These are phyloP conservation scores for Marronus borbonicus DNA, from an alignment of 2,888 invertebrate species.

Conservation along the genomic window DNA sequence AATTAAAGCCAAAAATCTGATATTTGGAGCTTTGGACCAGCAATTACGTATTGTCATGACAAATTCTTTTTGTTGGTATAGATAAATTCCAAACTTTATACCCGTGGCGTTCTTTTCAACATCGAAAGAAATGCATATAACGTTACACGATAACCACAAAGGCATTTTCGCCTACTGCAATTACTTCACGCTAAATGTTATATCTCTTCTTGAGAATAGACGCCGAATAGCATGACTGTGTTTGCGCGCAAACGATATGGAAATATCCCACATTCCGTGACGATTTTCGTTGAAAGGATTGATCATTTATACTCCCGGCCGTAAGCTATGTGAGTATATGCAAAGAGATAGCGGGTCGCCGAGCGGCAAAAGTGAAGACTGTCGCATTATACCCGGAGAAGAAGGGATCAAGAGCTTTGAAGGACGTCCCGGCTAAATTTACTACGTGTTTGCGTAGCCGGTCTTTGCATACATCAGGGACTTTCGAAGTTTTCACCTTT, in stretches of 20 bases:
- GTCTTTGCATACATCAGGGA: slow-evolving; percentile 11
- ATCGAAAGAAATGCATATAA: not conserved
- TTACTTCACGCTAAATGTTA: slow-evolving; percentile 5
- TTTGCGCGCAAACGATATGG: slow-evolving; percentile 32
- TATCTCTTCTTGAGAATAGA: slow-evolving; percentile 5
- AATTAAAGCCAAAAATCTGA: too few species aligned
- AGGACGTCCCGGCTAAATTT: slow-evolving; percentile 18
- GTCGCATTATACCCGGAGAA: slow-evolving; percentile 15
- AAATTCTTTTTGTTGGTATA: too few species aligned
- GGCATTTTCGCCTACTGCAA: not conserved
- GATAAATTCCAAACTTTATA: too few species aligned
- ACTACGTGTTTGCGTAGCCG: slow-evolving; percentile 23
- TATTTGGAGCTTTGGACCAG: too few species aligned
- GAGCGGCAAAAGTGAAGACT: slow-evolving; percentile 24
- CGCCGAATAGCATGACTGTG: not conserved
- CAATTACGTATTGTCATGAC: too few species aligned
- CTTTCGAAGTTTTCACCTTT: slow-evolving; percentile 10
- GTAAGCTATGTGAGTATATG: slow-evolving; percentile 21
- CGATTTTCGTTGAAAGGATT: slow-evolving; percentile 18
- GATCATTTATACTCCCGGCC: slow-evolving; percentile 15
- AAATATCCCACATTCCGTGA: slow-evolving; percentile 15
- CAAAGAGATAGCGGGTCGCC: slow-evolving; percentile 27
- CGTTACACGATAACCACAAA: not conserved
- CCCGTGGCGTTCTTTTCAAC: too few species aligned
- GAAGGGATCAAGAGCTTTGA: slow-evolving; percentile 34